phyloP scores from a whole-genome alignment of 2,797 vertebrate species.

The Poeciliopsis presidionis region DNA sequence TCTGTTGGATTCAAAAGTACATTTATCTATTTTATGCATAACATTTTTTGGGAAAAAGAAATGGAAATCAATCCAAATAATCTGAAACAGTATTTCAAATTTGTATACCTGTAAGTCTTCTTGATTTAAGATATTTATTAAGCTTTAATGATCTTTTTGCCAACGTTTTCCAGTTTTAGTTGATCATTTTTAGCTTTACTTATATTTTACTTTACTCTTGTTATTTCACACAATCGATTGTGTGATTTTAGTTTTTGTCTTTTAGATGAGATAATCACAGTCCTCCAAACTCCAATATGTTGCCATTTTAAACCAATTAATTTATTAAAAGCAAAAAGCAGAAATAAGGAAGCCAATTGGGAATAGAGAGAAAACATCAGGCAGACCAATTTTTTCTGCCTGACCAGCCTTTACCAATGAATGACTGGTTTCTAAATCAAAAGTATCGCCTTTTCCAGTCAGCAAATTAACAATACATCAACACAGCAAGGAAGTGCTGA shows the following conservation, averaged over 20 bases:
- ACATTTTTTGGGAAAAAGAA: background rate
- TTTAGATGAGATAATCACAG: background rate
- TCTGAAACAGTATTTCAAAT: background rate
- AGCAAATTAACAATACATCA: background rate
- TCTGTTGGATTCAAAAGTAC: background rate
- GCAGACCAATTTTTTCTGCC: background rate
- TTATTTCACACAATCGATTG: background rate
- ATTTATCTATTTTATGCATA: background rate
- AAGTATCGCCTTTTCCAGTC: background rate
- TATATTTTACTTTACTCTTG: background rate
- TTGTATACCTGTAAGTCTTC: background rate
- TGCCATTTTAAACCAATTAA: background rate
- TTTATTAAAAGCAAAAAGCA: background rate
- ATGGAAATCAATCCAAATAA: background rate
- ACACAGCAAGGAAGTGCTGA: background rate
- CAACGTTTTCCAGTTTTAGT: no score
- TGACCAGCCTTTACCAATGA: background rate
- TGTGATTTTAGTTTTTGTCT: background rate
- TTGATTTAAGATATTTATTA: background rate
- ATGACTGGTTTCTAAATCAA: background rate
- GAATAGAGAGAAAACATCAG: background rate
- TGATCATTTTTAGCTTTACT: background rate
- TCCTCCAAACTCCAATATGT: background rate
- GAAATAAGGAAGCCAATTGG: background rate
- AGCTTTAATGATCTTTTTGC: background rate